A percentile compares a stretch with the other conserved stretches of the same genome.
Evolutionary conservation across 2,888 invertebrate species (phyloP).

Genomic region (Drosophila stalkeri): DNA sequence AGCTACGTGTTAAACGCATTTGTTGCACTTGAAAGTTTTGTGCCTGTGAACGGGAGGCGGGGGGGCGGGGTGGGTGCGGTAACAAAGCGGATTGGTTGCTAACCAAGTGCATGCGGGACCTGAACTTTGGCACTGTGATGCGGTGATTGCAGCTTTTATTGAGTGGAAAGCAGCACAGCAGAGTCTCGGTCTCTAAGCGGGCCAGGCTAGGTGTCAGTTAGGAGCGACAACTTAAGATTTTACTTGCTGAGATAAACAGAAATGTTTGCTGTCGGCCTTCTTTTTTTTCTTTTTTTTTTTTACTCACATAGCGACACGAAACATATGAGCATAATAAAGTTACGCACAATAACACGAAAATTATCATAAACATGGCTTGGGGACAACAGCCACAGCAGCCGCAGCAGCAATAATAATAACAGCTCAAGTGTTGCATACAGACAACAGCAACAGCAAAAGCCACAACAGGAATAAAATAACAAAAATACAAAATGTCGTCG

Average conservation of each 20-base stretch:
- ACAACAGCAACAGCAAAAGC: neutral
- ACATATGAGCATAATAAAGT: constrained; percentile 40
- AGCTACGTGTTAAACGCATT: constrained; percentile 67
- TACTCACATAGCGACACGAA: neutral
- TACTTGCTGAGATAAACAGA: constrained; percentile 7
- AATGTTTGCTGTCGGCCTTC: constrained; percentile 23
- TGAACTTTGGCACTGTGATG: constrained; percentile 47
- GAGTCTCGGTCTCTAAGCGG: constrained; percentile 10
- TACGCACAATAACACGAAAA: constrained; percentile 47
- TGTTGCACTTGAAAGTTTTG: constrained; percentile 63
- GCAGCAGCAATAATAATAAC: constrained; percentile 21
- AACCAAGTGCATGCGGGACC: constrained; percentile 61
- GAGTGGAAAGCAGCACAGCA: constrained; percentile 32
- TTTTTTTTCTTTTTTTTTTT: neutral
- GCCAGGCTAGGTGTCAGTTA: constrained; percentile 23
- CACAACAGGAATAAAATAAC: neutral
- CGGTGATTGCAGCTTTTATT: constrained; percentile 59
- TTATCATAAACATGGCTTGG: constrained; percentile 49
- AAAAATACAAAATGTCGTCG: neutral
- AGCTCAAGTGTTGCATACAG: constrained; percentile 20
- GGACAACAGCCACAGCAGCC: constrained; percentile 1
- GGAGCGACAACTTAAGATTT: constrained; percentile 24
- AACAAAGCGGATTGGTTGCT: constrained; percentile 17
- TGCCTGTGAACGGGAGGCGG: neutral
- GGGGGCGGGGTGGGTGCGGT: neutral